Percentiles rank a stretch among this genome's conserved stretches.
phyloP scores from a whole-genome alignment of 2,888 invertebrate genomes.

The Sphinx pinastri region DNA sequence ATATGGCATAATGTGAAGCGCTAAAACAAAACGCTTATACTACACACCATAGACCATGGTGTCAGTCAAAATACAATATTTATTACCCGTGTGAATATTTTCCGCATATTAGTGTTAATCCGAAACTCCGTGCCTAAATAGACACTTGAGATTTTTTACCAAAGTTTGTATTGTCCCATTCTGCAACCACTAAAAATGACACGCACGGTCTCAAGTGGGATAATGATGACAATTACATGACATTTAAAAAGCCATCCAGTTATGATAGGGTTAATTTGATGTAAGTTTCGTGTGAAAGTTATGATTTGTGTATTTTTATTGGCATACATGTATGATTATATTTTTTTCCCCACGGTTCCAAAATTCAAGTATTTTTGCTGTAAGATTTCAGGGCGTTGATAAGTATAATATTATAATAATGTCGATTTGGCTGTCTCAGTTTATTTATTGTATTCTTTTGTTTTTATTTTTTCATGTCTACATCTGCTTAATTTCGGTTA shows the following conservation, averaged over 20 bases:
- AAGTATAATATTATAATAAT: no score
- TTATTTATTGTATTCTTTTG: neutral
- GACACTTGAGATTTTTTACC: slow-evolving; percentile 48
- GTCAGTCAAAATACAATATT: neutral
- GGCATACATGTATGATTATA: neutral
- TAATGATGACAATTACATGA: slow-evolving; percentile 58
- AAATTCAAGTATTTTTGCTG: neutral
- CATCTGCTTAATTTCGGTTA: no score
- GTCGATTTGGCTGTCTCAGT: neutral
- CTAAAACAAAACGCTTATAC: no score
- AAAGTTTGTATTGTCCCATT: slow-evolving; percentile 33
- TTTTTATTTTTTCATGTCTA: no score
- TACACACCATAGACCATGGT: no score
- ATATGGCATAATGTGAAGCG: no score
- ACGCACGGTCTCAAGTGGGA: slow-evolving; percentile 71
- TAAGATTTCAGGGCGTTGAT: no score
- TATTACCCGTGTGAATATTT: slow-evolving; percentile 33
- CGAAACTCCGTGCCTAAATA: slow-evolving; percentile 47
- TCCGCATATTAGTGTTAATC: slow-evolving; percentile 15
- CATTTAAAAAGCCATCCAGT: slow-evolving; percentile 54
- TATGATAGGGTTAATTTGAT: slow-evolving; percentile 50
- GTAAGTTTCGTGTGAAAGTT: slow-evolving; percentile 43
- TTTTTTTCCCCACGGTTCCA: neutral
- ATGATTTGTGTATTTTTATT: slow-evolving; percentile 25
- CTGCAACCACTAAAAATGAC: slow-evolving; percentile 55